These are phyloP conservation scores for Mamestra brassicae DNA, from an alignment of 2,888 invertebrate genomes.

Conservation along the genomic window DNA sequence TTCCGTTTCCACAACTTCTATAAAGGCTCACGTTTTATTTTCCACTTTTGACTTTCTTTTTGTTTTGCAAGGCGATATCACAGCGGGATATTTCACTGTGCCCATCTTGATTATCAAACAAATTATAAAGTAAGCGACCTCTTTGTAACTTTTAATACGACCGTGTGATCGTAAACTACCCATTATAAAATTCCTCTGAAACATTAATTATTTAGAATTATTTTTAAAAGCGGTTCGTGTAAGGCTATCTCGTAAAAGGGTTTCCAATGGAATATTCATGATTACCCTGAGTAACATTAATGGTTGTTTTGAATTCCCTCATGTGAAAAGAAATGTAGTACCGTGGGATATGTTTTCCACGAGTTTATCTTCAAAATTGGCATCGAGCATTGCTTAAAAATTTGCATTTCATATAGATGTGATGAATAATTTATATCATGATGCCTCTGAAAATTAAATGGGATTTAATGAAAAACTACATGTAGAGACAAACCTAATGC, in stretches of 20 bases:
- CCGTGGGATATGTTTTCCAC: constrained; percentile 71
- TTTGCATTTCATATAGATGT: constrained; percentile 59
- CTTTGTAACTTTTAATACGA: constrained; percentile 52
- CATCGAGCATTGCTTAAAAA: constrained; percentile 67
- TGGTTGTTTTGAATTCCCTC: constrained; percentile 84
- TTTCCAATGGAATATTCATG: constrained; percentile 84
- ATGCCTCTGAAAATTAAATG: constrained; percentile 40
- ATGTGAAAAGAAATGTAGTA: constrained; percentile 79
- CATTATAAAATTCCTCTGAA: constrained; percentile 62
- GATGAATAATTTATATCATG: constrained; percentile 53
- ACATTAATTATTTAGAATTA: constrained; percentile 77
- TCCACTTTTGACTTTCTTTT: constrained; percentile 81
- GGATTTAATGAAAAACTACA: constrained; percentile 42
- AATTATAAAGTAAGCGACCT: constrained; percentile 61
- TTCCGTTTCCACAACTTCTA: constrained; percentile 83
- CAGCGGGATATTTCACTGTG: constrained; percentile 70
- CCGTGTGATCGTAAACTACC: constrained; percentile 60
- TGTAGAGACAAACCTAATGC: neutral
- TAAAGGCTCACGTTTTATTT: constrained; percentile 86
- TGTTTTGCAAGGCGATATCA: constrained; percentile 75
- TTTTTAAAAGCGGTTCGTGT: constrained; percentile 74
- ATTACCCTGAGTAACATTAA: constrained; percentile 82
- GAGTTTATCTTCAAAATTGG: constrained; percentile 75
- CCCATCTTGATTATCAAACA: constrained; percentile 70
- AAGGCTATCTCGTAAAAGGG: constrained; percentile 82